Evolutionary conservation across 2,888 invertebrate genomes (phyloP), one percentile per base, ranked within the genome.

Genomic region (Apotomis capreana): DNA sequence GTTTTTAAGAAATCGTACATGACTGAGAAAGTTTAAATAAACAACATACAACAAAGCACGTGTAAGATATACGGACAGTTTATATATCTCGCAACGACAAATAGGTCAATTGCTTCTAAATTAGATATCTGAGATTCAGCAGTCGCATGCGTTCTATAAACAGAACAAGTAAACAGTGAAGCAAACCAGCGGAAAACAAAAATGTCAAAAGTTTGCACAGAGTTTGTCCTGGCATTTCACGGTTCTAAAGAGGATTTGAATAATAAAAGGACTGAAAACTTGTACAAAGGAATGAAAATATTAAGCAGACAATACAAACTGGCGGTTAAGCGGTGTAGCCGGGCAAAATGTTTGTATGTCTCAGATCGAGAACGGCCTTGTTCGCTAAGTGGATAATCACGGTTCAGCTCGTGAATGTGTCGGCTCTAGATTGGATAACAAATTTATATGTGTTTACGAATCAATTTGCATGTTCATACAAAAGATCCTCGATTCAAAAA

Each of bases 331-430:
- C 61, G 15, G 52, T 68, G 72, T 69, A 73, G 55, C 58, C 58
- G 57, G 57, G 61, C 69, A 51, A 58, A 67, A 65, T 73, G 70
- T 72, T 63, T 62, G 62, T 71, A 68, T 57, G 68, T 44, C 68
- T 68, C 55, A 49, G 54, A 69, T 69, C 76, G 74, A 70, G 69
- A 80, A 77, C 82, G 89, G 87, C 91, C 90, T 91, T 87, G 90
- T 81, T 76, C 71, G 80, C 81, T 87, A 92, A 92, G 87, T 92
- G 91, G 87, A 91, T 92, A 91, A 92, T 92, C 92, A 92, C 91
- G 91, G 82, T 76, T 78, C 81, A 70, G 77, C 82, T 78, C 76
- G 83, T 80, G 83, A 83, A 84, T 83, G 82, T 83, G 86, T 82
- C 84, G 80, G 81, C 80, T 77, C 81, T 81, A 86, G 86, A 89